Base-by-base conservation (phyloP, 2,888 invertebrate genomes). In the Drosophila buzzatii region DNA sequence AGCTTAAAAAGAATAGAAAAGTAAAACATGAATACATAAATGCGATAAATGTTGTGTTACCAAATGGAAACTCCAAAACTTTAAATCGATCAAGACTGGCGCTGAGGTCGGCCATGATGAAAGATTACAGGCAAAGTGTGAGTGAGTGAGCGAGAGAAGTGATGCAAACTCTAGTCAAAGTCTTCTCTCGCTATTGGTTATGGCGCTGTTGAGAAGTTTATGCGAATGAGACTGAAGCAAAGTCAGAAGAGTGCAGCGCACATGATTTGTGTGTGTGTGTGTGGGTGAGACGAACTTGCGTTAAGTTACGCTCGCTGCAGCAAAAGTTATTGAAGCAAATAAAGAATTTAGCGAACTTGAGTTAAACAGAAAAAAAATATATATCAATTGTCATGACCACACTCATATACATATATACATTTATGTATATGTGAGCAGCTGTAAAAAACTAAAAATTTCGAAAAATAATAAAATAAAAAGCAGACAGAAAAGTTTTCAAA, bases 401-500 rank as follows among this genome's bases (percentile, higher is more conserved):
- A 39, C 39, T 27, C 18, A 39, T 39, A 27, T 8, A 39, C 8
- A 37, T 14, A 51, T 27, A 39, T 4, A 37, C 14, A 20, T 14
- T 20, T 39, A 41, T n/a, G 8, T 27, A 7, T 39, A 1, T 53
- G 31, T 27, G 33, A 8, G 31, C 41, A 18, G 14, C 0, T n/a
- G 18, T 4, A 41, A 55, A 55, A 12, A 35, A 2, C 41, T 18
- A 8, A 4, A 56, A 42, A 18, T 20, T 55, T 16, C n/a, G 3
- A 16, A 39, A 23, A 27, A 27, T 1, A 31, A 8, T 1, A 31
- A 8, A 44, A 5, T n/a, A 4, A 31, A 31, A 31, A 4, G 10
- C n/a, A 49, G 31, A 33, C n/a, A 31, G 18, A 51, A 51, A 31
- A 49, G 51, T 51, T 51, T 51, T 18, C 14, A 51, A 51, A 41